Conservation (phyloP, 2,888 invertebrate species). For the Belgica antarctica region DNA sequence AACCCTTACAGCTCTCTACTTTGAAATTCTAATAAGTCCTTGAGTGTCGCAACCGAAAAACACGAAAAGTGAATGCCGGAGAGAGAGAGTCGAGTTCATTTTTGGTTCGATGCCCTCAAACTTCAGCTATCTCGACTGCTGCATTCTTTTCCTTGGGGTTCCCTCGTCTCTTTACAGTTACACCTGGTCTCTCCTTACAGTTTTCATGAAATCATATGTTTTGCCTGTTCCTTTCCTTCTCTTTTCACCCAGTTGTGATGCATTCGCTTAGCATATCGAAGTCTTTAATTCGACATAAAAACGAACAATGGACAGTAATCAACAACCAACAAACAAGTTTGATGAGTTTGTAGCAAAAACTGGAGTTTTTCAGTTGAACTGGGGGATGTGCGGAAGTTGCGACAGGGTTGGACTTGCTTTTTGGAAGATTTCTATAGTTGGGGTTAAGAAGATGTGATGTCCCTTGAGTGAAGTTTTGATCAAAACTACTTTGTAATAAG, state of each 20-base stretch:
- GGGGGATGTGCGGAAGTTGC: background rate
- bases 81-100: background rate
- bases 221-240: background rate
- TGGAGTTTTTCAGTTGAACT: background rate
- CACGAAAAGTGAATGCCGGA: background rate
- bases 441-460: too few species aligned
- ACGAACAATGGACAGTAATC: slow-evolving; percentile 4
- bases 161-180: slow-evolving; percentile 32
- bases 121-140: background rate
- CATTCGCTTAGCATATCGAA: background rate
- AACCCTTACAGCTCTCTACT: slow-evolving; percentile 5
- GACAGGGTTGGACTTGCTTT: too few species aligned
- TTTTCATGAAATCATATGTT: background rate
- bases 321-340: slow-evolving; percentile 1
- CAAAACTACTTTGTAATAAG: too few species aligned
- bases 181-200: background rate
- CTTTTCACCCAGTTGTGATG: background rate
- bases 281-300: background rate
- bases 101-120: slow-evolving; percentile 29
- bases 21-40: slow-evolving; percentile 21
- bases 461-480: too few species aligned
- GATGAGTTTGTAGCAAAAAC: too few species aligned
- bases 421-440: too few species aligned
- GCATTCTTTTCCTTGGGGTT: background rate
- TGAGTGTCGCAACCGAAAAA: background rate